A percentile compares a stretch with the other conserved stretches of the same genome.
Conservation (phyloP, 2,113 vertebrate genomes). For the Colistium nudipinnis region DNA sequence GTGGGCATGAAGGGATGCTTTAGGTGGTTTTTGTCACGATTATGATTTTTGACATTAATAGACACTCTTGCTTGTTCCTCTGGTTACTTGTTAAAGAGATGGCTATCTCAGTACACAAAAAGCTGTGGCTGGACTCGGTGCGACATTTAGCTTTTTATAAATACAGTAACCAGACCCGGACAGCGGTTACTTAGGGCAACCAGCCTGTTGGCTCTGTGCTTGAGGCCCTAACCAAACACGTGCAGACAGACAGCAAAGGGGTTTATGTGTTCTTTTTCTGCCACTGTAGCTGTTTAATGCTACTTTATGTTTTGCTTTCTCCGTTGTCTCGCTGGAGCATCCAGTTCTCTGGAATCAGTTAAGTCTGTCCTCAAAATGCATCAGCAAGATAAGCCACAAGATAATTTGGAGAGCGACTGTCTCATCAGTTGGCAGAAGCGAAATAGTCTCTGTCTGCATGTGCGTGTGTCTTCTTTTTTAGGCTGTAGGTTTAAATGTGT, state of each 20-base stretch:
- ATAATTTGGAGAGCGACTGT: constrained; percentile 36
- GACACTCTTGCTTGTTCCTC: constrained; percentile 11
- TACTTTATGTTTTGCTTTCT: constrained; percentile 58
- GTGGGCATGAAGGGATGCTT: not conserved
- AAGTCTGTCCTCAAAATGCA: constrained; percentile 53
- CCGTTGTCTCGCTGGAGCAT: constrained; percentile 39
- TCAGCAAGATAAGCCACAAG: constrained; percentile 41
- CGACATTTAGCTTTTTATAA: constrained; percentile 42
- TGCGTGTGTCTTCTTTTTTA: constrained; percentile 2
- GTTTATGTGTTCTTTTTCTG: constrained; percentile 36
- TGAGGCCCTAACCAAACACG: constrained; percentile 42
- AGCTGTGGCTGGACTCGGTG: constrained; percentile 36
- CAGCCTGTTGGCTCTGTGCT: constrained; percentile 34
- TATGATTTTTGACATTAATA: constrained; percentile 11
- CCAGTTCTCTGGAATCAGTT: constrained; percentile 63
- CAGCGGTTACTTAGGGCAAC: constrained; percentile 44
- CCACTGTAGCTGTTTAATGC: constrained; percentile 48
- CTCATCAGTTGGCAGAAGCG: constrained; percentile 43
- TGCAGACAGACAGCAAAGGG: constrained; percentile 36
- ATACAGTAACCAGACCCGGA: constrained; percentile 46
- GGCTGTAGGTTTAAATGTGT: not conserved
- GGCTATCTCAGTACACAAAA: constrained; percentile 38
- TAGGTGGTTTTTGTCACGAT: not conserved
- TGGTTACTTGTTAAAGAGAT: constrained; percentile 15
- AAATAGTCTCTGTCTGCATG: constrained; percentile 6